A percentile compares a stretch with the other conserved stretches of the same genome.
These are phyloP conservation scores for Pristiophorus japonicus DNA, from an alignment of 2,113 vertebrate species.

Conservation along the genomic window DNA sequence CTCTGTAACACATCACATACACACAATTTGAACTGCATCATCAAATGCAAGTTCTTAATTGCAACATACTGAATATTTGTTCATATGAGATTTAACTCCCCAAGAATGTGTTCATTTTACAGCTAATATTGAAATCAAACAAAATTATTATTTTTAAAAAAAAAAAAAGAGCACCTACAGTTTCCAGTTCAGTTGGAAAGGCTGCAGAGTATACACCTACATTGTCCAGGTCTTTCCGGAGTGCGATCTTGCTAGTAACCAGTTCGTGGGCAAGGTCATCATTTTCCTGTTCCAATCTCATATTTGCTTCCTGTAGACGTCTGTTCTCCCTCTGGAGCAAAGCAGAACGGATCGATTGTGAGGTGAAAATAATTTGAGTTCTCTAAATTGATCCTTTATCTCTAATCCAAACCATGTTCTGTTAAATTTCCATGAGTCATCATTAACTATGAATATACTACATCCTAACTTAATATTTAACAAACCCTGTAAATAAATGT, in stretches of 20 bases:
- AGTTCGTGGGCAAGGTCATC: constrained; percentile 95
- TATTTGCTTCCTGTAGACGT: constrained; percentile 92
- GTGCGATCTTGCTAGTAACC: constrained; percentile 96
- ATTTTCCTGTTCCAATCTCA: constrained; percentile 96
- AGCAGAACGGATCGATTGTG: not conserved
- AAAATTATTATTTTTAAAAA: not conserved
- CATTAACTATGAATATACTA: not conserved
- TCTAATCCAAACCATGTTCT: not conserved
- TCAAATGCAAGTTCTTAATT: not conserved
- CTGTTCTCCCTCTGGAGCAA: constrained; percentile 79
- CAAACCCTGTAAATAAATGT: not conserved
- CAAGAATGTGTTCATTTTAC: not conserved
- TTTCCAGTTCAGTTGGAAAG: not conserved
- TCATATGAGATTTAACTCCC: not conserved
- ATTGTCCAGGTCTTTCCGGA: constrained; percentile 91
- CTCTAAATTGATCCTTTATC: not conserved
- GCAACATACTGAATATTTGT: not conserved
- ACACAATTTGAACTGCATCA: not conserved
- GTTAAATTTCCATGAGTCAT: not conserved
- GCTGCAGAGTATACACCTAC: constrained; percentile 59
- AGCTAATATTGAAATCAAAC: constrained; percentile 16
- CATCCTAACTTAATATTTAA: not conserved
- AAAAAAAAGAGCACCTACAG: constrained; percentile 39
- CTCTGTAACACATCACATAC: constrained; percentile 18
- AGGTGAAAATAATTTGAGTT: not conserved